These are phyloP conservation scores for Anolis carolinensis DNA, from an alignment of 2,113 vertebrate genomes.

Conservation along the genomic window DNA sequence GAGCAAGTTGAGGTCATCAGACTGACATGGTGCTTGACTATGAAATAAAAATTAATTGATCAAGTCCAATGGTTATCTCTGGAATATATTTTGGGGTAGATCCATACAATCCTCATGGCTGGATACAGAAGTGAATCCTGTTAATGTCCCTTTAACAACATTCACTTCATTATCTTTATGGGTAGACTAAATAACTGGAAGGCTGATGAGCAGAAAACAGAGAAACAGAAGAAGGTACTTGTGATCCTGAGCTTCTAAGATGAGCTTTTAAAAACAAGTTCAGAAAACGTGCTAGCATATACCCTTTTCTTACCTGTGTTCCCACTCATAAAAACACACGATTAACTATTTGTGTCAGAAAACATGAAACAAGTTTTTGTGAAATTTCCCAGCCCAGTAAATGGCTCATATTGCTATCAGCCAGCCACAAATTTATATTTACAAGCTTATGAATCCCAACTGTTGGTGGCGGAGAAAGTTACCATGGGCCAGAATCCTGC, in stretches of 20 bases:
- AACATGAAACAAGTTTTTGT: background rate
- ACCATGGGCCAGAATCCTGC: too few species aligned
- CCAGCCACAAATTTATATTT: too few species aligned
- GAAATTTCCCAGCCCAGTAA: background rate
- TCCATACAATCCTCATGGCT: accelerated
- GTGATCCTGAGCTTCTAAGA: background rate
- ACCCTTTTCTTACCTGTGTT: background rate
- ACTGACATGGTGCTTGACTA: background rate
- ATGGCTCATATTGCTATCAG: too few species aligned
- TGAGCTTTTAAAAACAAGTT: background rate
- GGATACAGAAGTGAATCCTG: accelerated
- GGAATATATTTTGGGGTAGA: background rate
- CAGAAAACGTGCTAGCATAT: background rate
- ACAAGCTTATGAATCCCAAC: too few species aligned
- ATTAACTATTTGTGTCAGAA: background rate
- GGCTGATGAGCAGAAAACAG: background rate
- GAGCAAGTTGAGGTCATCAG: accelerated
- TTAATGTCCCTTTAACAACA: background rate
- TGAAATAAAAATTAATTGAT: background rate
- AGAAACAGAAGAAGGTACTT: background rate
- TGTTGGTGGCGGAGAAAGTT: too few species aligned
- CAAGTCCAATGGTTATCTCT: accelerated
- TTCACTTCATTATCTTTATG: background rate
- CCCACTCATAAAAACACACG: background rate
- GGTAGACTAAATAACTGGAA: background rate